Conservation (phyloP, 2,888 invertebrate species). For the Rhagium mordax region DNA sequence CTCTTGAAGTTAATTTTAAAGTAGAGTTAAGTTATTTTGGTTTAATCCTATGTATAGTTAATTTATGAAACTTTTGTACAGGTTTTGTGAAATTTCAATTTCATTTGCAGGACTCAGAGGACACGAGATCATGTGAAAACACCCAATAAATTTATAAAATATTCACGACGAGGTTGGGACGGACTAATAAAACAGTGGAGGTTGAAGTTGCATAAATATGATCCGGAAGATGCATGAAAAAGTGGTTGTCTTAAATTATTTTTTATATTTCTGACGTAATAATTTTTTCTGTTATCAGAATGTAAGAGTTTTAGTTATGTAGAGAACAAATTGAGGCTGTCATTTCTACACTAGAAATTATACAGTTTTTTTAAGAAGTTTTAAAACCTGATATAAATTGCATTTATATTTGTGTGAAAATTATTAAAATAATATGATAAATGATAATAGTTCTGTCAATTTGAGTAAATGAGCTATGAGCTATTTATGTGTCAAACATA, state of each 20-base stretch:
- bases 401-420: too few relatives aligned
- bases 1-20: too few relatives aligned
- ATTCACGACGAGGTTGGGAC: constrained; percentile 95
- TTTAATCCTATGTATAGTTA: too few relatives aligned
- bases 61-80: too few relatives aligned
- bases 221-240: constrained; percentile 70
- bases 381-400: too few relatives aligned
- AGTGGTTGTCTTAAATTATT: not conserved
- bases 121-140: constrained; percentile 87
- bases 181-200: constrained; percentile 91
- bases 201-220: constrained; percentile 86
- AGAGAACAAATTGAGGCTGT: not conserved
- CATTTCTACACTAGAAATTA: not conserved
- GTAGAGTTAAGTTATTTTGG: too few relatives aligned
- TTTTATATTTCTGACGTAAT: not conserved
- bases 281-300: not conserved
- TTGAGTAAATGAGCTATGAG: too few relatives aligned
- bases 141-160: constrained; percentile 89
- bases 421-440: too few relatives aligned
- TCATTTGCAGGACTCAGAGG: constrained; percentile 74
- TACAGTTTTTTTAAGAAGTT: too few relatives aligned
- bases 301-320: not conserved
- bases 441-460: too few relatives aligned
- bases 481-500: too few relatives aligned
- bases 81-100: too few relatives aligned